Evolutionary conservation across 2,888 invertebrate species (phyloP).

Genomic region (Phyllotreta striolata): DNA sequence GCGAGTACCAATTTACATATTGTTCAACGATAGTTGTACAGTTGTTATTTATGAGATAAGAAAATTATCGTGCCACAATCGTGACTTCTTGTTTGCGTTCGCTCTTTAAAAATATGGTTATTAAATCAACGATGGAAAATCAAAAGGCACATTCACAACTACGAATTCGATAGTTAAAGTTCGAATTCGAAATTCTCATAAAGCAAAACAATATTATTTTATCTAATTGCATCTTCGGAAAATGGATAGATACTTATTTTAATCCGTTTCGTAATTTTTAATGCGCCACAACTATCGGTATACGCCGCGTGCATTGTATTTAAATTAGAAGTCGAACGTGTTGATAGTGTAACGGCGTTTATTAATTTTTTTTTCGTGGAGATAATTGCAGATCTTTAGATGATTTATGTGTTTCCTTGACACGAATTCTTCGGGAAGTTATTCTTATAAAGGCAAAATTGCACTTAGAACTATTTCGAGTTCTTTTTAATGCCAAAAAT

Average conservation of each 20-base stretch:
- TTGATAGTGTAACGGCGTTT: conserved; percentile 17
- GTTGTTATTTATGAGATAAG: too few species aligned
- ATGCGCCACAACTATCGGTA: conserved; percentile 9
- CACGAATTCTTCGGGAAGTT: conserved; percentile 14
- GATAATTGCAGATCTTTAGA: conserved; percentile 19
- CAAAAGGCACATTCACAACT: too few species aligned
- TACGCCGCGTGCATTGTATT: conserved; percentile 18
- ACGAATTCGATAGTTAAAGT: too few species aligned
- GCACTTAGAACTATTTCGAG: too few species aligned
- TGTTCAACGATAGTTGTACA: too few species aligned
- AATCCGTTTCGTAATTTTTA: conserved; percentile 17
- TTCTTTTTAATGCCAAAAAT: not conserved
- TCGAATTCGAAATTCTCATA: not conserved
- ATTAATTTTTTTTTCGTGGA: conserved; percentile 15
- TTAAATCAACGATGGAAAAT: too few species aligned
- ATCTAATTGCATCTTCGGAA: conserved; percentile 13
- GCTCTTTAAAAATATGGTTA: too few species aligned
- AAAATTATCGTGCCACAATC: too few species aligned
- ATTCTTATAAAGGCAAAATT: conserved; percentile 6
- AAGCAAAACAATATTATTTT: conserved; percentile 10
- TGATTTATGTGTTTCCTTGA: conserved; percentile 22
- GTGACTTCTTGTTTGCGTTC: too few species aligned
- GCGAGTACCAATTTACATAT: too few species aligned
- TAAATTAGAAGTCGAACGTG: conserved; percentile 19
- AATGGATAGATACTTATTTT: conserved; percentile 11